phyloP scores from a whole-genome alignment of 2,113 vertebrate genomes.

The Carassius carassius region DNA sequence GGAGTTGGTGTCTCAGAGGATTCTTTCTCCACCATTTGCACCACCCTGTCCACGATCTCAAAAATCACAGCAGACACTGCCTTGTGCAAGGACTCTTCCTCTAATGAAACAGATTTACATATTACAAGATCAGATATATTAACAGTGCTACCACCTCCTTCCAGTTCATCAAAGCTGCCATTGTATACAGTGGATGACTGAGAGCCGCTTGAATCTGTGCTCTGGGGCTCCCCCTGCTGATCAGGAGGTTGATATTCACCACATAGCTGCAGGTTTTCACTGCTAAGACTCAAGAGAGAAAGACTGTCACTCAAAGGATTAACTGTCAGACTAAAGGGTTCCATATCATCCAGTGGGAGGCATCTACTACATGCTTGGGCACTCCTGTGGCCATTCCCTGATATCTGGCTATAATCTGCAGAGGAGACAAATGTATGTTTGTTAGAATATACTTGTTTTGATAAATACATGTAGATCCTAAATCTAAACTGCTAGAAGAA shows the following conservation, averaged over 20 bases:
- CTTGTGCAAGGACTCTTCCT: constrained; percentile 77
- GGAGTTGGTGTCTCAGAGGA: constrained; percentile 67
- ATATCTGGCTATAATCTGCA: constrained; percentile 76
- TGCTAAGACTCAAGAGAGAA: constrained; percentile 94
- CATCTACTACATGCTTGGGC: constrained; percentile 73
- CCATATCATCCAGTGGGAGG: constrained; percentile 87
- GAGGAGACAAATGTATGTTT: constrained; percentile 30
- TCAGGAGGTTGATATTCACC: constrained; percentile 86
- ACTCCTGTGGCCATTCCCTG: constrained; percentile 59
- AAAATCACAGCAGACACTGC: constrained; percentile 83
- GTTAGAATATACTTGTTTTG: not conserved
- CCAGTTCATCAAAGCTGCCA: constrained; percentile 86
- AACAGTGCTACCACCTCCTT: constrained; percentile 55
- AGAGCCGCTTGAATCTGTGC: constrained; percentile 90
- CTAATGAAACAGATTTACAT: constrained; percentile 71
- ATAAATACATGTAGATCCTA: not conserved
- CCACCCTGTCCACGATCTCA: constrained; percentile 86
- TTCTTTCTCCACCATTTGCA: constrained; percentile 77
- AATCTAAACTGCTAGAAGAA: not conserved
- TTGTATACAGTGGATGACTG: constrained; percentile 88
- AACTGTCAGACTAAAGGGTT: constrained; percentile 94
- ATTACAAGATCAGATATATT: constrained; percentile 73
- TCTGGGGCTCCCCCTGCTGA: constrained; percentile 86
- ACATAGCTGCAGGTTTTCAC: constrained; percentile 89
- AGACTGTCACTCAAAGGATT: constrained; percentile 95